Conservation (phyloP, 1,140 invertebrate species). For the Zaprionus tsacasi region DNA sequence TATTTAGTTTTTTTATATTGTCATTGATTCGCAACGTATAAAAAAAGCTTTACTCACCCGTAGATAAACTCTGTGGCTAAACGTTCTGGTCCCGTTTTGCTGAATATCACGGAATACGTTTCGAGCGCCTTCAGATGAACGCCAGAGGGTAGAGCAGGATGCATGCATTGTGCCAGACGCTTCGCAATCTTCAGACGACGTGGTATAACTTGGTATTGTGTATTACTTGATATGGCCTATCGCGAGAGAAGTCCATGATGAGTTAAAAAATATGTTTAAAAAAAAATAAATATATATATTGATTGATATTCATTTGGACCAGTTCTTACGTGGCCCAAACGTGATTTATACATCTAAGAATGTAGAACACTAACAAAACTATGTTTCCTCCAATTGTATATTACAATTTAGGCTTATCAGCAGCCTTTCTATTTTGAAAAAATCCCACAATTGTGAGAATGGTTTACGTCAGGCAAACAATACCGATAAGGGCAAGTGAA, state of each 20-base stretch:
- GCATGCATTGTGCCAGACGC: conserved; percentile 97
- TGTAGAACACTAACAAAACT: not conserved
- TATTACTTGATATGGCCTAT: conserved; percentile 90
- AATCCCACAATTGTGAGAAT: not conserved
- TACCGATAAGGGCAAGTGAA: not conserved
- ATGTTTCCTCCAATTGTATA: not conserved
- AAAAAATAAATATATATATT: not conserved
- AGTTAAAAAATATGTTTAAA: conserved; percentile 5
- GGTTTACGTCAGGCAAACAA: not conserved
- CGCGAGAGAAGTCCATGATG: conserved; percentile 27
- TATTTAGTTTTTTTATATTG: not conserved
- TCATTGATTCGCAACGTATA: not conserved
- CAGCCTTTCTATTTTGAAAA: too few species aligned
- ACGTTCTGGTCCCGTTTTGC: conserved; percentile 93
- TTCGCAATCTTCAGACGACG: conserved; percentile 96
- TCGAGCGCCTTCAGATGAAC: conserved; percentile 97
- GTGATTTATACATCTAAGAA: not conserved
- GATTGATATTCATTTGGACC: not conserved
- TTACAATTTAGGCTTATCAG: not conserved
- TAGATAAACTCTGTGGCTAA: conserved; percentile 95
- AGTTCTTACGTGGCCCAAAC: not conserved
- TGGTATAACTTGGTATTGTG: conserved; percentile 95
- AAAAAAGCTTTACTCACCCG: conserved; percentile 84
- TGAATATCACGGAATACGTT: conserved; percentile 97
- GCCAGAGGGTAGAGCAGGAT: conserved; percentile 95